phyloP scores from a whole-genome alignment of 2,888 invertebrate genomes.

The Monochamus alternatus region DNA sequence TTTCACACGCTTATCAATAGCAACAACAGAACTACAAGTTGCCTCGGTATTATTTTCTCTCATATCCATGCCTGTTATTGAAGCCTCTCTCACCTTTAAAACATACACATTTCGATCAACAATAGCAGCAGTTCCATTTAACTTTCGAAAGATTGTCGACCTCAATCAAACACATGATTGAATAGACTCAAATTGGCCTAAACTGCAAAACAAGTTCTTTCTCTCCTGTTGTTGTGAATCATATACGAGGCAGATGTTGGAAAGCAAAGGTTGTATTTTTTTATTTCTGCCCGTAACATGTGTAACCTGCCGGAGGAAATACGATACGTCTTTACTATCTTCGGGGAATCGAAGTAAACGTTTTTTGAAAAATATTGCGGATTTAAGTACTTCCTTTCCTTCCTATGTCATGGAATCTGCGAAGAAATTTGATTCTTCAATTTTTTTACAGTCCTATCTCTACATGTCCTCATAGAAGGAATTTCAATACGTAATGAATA shows the following conservation, averaged over 20 bases:
- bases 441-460: no score
- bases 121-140: constrained; percentile 41
- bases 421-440: not conserved
- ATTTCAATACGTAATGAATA: no score
- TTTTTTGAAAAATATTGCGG: constrained; percentile 20
- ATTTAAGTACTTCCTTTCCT: constrained; percentile 37
- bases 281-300: constrained; percentile 36
- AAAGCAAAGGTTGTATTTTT: constrained; percentile 23
- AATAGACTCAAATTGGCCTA: constrained; percentile 54
- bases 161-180: constrained; percentile 61
- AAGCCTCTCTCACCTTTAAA: constrained; percentile 12
- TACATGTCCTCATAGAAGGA: no score
- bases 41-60: not conserved
- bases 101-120: constrained; percentile 23
- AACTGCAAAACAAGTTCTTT: constrained; percentile 59
- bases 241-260: constrained; percentile 48
- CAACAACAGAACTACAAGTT: not conserved
- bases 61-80: constrained; percentile 22
- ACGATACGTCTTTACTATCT: constrained; percentile 45
- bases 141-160: constrained; percentile 59
- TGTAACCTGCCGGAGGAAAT: constrained; percentile 49
- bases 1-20: constrained; percentile 6
- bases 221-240: constrained; percentile 34
- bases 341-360: constrained; percentile 37
- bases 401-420: constrained; percentile 1